Evolutionary conservation across 2,888 invertebrate genomes (phyloP).

Genomic region (Ellobium chinense): DNA sequence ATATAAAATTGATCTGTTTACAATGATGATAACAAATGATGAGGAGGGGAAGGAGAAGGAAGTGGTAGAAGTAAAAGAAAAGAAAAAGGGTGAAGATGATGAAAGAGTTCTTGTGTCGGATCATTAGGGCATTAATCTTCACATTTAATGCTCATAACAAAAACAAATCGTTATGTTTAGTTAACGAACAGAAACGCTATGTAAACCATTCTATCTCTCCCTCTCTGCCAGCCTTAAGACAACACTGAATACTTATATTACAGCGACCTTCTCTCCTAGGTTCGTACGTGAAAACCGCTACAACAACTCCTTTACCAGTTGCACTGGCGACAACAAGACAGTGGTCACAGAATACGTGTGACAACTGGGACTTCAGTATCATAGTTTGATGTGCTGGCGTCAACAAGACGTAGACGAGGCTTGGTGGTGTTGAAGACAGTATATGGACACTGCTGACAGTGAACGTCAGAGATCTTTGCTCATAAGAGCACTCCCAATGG

Average conservation of each 20-base stretch:
- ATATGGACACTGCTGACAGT: too few relatives aligned
- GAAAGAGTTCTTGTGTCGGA: too few relatives aligned
- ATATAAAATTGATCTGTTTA: too few relatives aligned
- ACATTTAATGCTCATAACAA: neutral
- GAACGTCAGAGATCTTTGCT: too few relatives aligned
- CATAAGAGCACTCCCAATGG: too few relatives aligned
- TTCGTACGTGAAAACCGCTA: conserved; percentile 25
- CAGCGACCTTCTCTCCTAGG: neutral
- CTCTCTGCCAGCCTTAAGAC: too few relatives aligned
- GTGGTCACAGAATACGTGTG: conserved; percentile 30
- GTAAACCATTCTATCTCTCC: neutral
- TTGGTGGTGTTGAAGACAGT: too few relatives aligned
- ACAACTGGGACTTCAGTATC: too few relatives aligned
- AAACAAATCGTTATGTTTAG: neutral
- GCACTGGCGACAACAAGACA: conserved; percentile 35
- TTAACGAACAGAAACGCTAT: neutral
- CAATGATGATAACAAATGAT: neutral
- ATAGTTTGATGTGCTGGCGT: too few relatives aligned
- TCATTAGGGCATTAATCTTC: too few relatives aligned
- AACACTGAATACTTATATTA: too few relatives aligned
- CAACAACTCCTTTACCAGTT: conserved; percentile 38
- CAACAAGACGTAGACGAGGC: too few relatives aligned
- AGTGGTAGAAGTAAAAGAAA: neutral
- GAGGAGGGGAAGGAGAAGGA: neutral
- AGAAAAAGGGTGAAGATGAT: neutral